phyloP scores from a whole-genome alignment of 2,113 vertebrate genomes.

The Turdus rufiventris region DNA sequence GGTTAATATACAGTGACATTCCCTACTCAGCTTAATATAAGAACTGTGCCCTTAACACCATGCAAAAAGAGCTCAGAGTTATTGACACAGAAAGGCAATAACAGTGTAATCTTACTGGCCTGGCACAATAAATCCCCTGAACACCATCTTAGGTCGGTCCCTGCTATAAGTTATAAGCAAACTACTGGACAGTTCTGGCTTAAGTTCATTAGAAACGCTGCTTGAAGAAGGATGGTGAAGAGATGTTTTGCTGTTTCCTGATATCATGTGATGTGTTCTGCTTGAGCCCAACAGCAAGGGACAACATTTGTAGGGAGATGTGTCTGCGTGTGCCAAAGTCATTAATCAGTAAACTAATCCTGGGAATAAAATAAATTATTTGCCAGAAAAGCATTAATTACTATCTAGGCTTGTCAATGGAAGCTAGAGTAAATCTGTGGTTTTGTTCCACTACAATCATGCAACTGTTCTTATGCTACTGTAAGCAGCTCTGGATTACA shows the following conservation, averaged over 20 bases:
- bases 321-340: background rate
- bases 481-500: background rate
- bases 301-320: background rate
- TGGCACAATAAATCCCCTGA: background rate
- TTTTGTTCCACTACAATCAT: background rate
- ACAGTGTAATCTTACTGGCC: background rate
- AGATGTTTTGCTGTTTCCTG: background rate
- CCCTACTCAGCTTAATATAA: conserved; percentile 18
- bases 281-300: background rate
- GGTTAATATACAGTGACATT: background rate
- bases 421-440: background rate
- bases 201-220: background rate
- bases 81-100: background rate
- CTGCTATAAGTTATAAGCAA: background rate
- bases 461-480: background rate
- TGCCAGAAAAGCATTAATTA: background rate
- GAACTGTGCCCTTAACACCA: background rate
- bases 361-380: background rate
- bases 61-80: background rate
- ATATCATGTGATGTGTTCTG: background rate
- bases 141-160: background rate
- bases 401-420: background rate
- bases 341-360: background rate
- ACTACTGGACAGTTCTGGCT: background rate
- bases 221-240: background rate